Percentiles rank a stretch among this genome's conserved stretches.
Conservation (phyloP, 2,888 invertebrate species). For the Caenorhabditis doughertyi region DNA sequence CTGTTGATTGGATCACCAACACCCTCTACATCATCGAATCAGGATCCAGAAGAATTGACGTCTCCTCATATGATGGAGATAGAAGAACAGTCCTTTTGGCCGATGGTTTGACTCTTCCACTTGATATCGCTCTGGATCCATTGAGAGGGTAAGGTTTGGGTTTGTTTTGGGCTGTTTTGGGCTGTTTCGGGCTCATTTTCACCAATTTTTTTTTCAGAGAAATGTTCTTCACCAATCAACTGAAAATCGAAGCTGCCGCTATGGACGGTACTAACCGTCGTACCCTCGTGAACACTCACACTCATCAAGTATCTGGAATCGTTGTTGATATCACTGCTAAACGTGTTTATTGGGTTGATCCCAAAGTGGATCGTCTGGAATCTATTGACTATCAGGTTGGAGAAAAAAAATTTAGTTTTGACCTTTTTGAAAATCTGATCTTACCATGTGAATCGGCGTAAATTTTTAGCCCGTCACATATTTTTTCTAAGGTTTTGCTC, state of each 20-base stretch:
- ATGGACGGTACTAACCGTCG: constrained; percentile 94
- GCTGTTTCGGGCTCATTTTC: not conserved
- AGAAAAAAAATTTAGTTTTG: constrained; percentile 83
- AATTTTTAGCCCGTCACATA: not conserved
- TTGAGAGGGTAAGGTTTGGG: constrained; percentile 87
- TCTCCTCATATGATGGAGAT: constrained; percentile 91
- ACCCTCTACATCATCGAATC: constrained; percentile 88
- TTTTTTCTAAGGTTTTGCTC: not conserved
- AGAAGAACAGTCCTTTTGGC: constrained; percentile 94
- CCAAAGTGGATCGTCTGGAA: constrained; percentile 94
- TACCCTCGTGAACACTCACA: constrained; percentile 92
- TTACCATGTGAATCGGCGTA: not conserved
- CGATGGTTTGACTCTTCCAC: constrained; percentile 92
- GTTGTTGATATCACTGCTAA: constrained; percentile 93
- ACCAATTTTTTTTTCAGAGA: constrained; percentile 83
- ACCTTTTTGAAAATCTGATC: not conserved
- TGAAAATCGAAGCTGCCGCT: constrained; percentile 89
- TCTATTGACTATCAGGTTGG: constrained; percentile 92
- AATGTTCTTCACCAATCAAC: constrained; percentile 86
- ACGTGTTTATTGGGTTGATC: constrained; percentile 97
- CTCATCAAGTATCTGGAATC: constrained; percentile 87
- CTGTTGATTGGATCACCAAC: constrained; percentile 97
- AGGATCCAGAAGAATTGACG: constrained; percentile 94
- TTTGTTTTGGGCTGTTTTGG: not conserved
- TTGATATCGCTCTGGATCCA: constrained; percentile 95